A percentile compares a stretch with the other conserved stretches of the same genome.
Evolutionary conservation across 2,113 vertebrate species (phyloP).

Genomic region (Phrynocephalus versicolor): DNA sequence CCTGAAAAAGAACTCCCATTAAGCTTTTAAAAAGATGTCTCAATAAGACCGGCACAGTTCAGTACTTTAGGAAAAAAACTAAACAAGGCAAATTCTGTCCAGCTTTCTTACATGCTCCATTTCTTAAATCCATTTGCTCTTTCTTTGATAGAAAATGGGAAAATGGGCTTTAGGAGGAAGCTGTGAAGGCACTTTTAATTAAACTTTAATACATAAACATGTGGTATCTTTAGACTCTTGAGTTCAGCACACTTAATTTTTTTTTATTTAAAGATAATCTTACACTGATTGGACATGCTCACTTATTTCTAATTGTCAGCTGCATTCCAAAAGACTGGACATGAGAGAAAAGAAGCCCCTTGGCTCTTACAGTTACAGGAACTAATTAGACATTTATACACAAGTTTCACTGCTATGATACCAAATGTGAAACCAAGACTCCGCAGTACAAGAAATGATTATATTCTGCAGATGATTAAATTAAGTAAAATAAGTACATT

Average conservation of each 20-base stretch:
- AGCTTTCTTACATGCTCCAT: not conserved
- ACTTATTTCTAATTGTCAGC: constrained; percentile 14
- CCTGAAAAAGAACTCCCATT: constrained; percentile 19
- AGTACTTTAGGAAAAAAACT: constrained; percentile 5
- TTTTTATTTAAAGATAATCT: constrained; percentile 14
- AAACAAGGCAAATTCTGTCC: not conserved
- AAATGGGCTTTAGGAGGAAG: not conserved
- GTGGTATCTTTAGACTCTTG: not conserved
- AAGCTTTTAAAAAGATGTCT: constrained; percentile 25
- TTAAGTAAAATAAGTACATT: not conserved
- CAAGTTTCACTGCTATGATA: constrained; percentile 25
- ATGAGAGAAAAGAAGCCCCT: not conserved
- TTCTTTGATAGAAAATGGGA: constrained; percentile 13
- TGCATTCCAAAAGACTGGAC: constrained; percentile 5
- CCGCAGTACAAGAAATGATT: constrained; percentile 18
- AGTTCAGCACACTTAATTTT: not conserved
- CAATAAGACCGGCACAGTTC: not conserved
- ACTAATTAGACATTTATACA: constrained; percentile 38
- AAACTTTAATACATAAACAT: constrained; percentile 32
- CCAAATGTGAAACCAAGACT: constrained; percentile 39
- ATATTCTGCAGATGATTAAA: constrained; percentile 35
- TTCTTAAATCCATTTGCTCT: constrained; percentile 18
- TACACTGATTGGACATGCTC: constrained; percentile 14
- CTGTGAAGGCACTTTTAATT: not conserved
- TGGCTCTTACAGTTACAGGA: constrained; percentile 40